Conservation (phyloP, 2,888 invertebrate species). For the Hedychridium roseum region DNA sequence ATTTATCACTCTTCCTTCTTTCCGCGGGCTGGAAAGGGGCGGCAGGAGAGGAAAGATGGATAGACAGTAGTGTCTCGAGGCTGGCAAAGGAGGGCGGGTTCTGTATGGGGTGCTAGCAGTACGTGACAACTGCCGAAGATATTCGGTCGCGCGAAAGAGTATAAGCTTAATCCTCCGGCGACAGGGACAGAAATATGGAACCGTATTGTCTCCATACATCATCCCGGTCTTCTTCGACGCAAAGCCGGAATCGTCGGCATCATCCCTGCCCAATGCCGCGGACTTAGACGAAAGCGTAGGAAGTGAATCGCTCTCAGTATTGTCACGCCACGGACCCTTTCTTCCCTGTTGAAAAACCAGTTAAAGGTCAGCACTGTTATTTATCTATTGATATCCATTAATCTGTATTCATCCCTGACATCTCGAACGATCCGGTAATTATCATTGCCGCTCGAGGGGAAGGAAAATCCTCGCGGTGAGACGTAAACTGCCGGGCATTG, state of each 20-base stretch:
- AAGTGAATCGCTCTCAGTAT: slow-evolving; percentile 16
- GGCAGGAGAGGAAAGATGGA: slow-evolving; percentile 3
- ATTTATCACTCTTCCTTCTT: slow-evolving; percentile 38
- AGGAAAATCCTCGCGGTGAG: too few species aligned
- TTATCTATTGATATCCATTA: too few species aligned
- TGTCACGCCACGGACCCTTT: too few species aligned
- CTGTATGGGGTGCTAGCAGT: slow-evolving; percentile 25
- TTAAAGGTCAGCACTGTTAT: too few species aligned
- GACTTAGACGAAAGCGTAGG: slow-evolving; percentile 23
- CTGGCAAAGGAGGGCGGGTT: slow-evolving; percentile 8
- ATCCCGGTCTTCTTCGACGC: slow-evolving; percentile 42
- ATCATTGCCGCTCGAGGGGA: too few species aligned
- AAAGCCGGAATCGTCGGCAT: background rate
- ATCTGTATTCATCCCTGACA: too few species aligned
- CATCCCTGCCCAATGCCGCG: slow-evolving; percentile 12
- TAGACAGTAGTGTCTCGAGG: slow-evolving; percentile 11
- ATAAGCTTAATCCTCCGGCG: slow-evolving; percentile 51
- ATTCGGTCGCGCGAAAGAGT: slow-evolving; percentile 47
- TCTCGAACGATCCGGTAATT: too few species aligned
- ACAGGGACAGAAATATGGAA: slow-evolving; percentile 49
- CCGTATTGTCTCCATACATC: slow-evolving; percentile 53
- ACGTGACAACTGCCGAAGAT: slow-evolving; percentile 55
- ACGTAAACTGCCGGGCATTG: too few species aligned
- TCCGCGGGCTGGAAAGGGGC: slow-evolving; percentile 9
- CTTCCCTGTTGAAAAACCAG: too few species aligned